These are phyloP conservation scores for Acrossocheilus wenchowensis DNA, from an alignment of 2,797 vertebrate species.

Conservation along the genomic window DNA sequence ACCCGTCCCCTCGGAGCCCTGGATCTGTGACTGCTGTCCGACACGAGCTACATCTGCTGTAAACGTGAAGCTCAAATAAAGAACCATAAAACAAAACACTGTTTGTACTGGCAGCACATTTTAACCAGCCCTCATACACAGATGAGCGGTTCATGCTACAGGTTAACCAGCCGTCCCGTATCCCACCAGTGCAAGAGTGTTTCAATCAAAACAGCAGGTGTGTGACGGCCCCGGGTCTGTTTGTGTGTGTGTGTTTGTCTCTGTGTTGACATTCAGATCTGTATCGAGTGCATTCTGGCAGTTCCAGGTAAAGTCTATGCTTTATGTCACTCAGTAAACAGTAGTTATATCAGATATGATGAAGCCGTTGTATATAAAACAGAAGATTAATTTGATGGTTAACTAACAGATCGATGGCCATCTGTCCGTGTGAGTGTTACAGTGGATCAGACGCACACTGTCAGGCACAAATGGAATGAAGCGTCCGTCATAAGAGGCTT, in stretches of 20 bases:
- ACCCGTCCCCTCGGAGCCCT: background rate
- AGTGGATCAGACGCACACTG: background rate
- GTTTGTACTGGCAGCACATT: background rate
- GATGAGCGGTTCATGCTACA: slow-evolving; percentile 17
- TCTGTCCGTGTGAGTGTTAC: slow-evolving; percentile 12
- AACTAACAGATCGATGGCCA: slow-evolving; percentile 31
- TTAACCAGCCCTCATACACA: slow-evolving; percentile 23
- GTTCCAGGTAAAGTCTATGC: slow-evolving; percentile 9
- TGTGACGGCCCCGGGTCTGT: slow-evolving; percentile 10
- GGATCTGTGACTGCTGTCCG: background rate
- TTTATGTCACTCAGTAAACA: slow-evolving; percentile 29
- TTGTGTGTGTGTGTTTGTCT: slow-evolving; percentile 25
- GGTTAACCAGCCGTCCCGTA: slow-evolving; percentile 32
- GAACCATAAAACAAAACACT: background rate
- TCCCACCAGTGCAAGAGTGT: slow-evolving; percentile 42
- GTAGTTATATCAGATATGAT: slow-evolving; percentile 33
- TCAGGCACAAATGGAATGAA: slow-evolving; percentile 32
- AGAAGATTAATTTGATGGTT: slow-evolving; percentile 41
- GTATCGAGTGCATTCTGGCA: slow-evolving; percentile 23
- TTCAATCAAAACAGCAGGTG: slow-evolving; percentile 46
- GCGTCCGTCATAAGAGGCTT: background rate
- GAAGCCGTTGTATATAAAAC: slow-evolving; percentile 33
- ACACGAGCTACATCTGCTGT: background rate
- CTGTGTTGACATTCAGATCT: slow-evolving; percentile 30
- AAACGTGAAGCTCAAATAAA: background rate